Evolutionary conservation across 1,140 invertebrate genomes (phyloP).

Genomic region (Eriosoma lanigerum): DNA sequence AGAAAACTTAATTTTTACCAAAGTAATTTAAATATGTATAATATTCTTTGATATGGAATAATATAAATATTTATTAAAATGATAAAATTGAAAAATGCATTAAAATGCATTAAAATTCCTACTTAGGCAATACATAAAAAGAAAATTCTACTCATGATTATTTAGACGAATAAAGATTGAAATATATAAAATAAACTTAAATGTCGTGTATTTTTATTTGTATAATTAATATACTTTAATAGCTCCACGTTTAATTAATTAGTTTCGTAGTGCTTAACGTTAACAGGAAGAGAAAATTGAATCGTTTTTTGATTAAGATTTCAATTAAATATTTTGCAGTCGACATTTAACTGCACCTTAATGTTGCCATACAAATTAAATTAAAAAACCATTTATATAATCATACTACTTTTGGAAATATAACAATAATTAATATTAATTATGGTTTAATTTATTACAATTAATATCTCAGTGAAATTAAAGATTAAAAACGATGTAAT

Average conservation of each 20-base stretch:
- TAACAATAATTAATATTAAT: neutral
- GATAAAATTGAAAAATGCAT: too few species aligned
- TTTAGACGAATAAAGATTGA: too few species aligned
- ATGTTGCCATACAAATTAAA: conserved; percentile 5
- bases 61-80: too few species aligned
- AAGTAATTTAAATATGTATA: too few species aligned
- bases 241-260: neutral
- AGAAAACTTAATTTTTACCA: too few species aligned
- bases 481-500: neutral
- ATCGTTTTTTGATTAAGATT: conserved; percentile 34
- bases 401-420: neutral
- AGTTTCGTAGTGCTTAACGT: neutral
- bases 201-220: neutral
- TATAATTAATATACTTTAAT: neutral
- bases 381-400: neutral
- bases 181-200: neutral
- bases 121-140: too few species aligned
- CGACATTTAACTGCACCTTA: neutral
- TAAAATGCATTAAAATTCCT: too few species aligned
- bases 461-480: neutral
- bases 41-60: too few species aligned
- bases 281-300: conserved; percentile 11
- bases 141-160: too few species aligned
- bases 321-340: neutral
- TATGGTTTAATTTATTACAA: neutral